Conservation (phyloP, 1,140 invertebrate genomes). For the Nomia melanderi region DNA sequence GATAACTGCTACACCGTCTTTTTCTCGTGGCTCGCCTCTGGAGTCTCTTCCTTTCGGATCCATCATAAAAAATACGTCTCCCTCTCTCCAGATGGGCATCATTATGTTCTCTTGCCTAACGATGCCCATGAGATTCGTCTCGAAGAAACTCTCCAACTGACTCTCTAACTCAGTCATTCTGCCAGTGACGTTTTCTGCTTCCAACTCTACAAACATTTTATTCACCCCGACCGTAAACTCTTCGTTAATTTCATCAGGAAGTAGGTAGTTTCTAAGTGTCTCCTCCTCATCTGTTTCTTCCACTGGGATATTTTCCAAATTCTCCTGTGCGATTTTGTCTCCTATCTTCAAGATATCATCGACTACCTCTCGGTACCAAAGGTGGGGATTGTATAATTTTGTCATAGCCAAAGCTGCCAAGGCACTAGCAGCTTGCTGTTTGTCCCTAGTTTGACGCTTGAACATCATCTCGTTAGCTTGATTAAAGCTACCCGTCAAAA, state of each 20-base stretch:
- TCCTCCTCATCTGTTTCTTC: conserved; percentile 57
- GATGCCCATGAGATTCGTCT: conserved; percentile 66
- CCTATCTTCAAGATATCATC: conserved; percentile 76
- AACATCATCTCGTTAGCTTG: conserved; percentile 69
- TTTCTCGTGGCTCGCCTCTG: conserved; percentile 53
- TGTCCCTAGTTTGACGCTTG: conserved; percentile 66
- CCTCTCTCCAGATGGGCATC: conserved; percentile 74
- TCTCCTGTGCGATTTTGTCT: conserved; percentile 70
- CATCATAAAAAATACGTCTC: conserved; percentile 69
- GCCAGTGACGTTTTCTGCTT: conserved; percentile 63
- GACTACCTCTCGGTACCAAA: conserved; percentile 72
- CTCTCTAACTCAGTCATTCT: conserved; percentile 52
- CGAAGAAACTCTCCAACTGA: conserved; percentile 68
- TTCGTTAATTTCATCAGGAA: conserved; percentile 76
- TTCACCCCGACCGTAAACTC: conserved; percentile 75
- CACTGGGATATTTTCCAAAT: conserved; percentile 76
- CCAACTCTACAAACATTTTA: conserved; percentile 57
- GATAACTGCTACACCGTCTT: conserved; percentile 64
- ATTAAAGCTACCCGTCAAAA: conserved; percentile 67
- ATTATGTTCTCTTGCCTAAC: conserved; percentile 66
- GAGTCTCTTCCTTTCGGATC: conserved; percentile 70
- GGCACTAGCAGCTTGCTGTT: conserved; percentile 73
- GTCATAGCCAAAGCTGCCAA: conserved; percentile 71
- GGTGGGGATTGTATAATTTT: conserved; percentile 71
- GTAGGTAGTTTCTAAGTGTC: conserved; percentile 73